phyloP scores from a whole-genome alignment of 2,888 invertebrate genomes.

The Emesis furor region DNA sequence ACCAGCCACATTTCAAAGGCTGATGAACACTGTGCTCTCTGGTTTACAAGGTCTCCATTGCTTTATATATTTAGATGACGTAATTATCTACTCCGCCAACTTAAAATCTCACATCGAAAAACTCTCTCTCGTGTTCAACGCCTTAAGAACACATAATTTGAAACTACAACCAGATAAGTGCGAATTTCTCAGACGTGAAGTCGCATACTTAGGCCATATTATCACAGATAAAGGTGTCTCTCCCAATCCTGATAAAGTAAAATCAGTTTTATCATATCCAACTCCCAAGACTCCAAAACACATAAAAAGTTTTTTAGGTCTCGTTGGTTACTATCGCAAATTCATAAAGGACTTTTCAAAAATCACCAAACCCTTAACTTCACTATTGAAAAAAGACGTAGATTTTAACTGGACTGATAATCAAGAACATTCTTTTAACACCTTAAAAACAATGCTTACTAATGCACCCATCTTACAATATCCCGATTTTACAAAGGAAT shows the following conservation, averaged over 20 bases:
- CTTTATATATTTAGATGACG: not conserved
- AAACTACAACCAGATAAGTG: no score
- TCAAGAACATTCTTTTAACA: not conserved
- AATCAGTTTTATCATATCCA: not conserved
- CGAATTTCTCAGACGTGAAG: no score
- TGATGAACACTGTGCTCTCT: no score
- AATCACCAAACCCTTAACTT: not conserved
- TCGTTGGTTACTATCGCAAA: not conserved
- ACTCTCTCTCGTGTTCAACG: no score
- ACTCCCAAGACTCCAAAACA: not conserved
- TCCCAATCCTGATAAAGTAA: no score
- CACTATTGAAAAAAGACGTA: not conserved
- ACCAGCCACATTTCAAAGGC: no score
- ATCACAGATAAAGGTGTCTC: no score
- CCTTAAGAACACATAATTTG: no score
- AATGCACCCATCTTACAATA: not conserved
- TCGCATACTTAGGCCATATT: no score
- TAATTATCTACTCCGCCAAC: not conserved
- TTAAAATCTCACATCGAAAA: not conserved
- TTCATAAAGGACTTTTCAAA: no score
- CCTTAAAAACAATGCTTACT: not conserved
- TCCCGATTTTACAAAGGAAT: no score
- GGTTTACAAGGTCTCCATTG: not conserved
- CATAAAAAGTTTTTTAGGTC: not conserved
- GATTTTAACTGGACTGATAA: not conserved